These are phyloP conservation scores for Dunckerocampus dactyliophorus DNA, from an alignment of 2,113 vertebrate species.

Conservation along the genomic window DNA sequence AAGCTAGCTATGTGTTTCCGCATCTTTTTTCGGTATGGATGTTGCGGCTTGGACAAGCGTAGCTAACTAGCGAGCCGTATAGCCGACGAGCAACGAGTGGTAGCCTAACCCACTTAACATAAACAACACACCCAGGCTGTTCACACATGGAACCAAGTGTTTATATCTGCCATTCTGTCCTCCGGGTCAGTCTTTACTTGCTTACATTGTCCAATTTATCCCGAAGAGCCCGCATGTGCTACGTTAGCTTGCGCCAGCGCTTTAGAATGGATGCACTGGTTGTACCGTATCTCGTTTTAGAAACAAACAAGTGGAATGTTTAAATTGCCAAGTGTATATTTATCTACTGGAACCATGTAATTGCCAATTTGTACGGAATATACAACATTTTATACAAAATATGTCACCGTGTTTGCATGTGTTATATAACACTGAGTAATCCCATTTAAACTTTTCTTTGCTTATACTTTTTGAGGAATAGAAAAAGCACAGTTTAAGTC, in stretches of 20 bases:
- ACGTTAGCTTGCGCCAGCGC: conserved; percentile 28
- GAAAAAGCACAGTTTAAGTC: not conserved
- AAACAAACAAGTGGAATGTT: not conserved
- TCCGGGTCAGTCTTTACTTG: not conserved
- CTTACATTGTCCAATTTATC: not conserved
- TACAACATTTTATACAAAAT: not conserved
- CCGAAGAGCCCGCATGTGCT: conserved; percentile 19
- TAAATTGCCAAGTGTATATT: not conserved
- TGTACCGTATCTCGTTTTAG: not conserved
- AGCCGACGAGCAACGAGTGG: not conserved
- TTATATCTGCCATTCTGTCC: not conserved
- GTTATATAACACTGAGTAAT: not conserved
- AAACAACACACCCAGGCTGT: conserved; percentile 45
- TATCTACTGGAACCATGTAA: too few species aligned
- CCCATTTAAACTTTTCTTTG: too few species aligned
- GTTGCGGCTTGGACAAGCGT: conserved; percentile 33
- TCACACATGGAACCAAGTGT: conserved; percentile 26
- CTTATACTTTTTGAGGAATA: not conserved
- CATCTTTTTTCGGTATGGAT: not conserved
- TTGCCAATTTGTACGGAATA: not conserved
- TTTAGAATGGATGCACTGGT: conserved; percentile 23
- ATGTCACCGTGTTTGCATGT: not conserved
- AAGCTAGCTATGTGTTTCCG: not conserved
- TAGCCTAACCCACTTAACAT: conserved; percentile 43
- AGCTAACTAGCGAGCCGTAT: conserved; percentile 34